These are phyloP conservation scores for Paramisgurnus dabryanus DNA, from an alignment of 2,113 vertebrate genomes.

Conservation along the genomic window DNA sequence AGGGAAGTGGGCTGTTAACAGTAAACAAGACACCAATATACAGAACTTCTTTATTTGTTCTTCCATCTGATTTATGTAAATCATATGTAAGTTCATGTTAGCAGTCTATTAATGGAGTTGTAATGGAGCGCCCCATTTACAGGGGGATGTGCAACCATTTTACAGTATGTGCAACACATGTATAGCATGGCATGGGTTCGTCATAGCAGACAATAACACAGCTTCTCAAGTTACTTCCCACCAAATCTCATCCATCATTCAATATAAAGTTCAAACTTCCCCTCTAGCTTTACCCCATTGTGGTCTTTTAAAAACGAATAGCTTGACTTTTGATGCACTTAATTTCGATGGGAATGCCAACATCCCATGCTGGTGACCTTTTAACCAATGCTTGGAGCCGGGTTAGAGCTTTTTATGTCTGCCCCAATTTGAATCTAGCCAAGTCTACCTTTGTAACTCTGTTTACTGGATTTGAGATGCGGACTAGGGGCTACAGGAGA, in stretches of 20 bases:
- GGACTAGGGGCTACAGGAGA: background rate
- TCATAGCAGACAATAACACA: slow-evolving; percentile 1
- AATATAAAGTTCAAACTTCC: background rate
- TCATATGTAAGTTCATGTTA: background rate
- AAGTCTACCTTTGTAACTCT: background rate
- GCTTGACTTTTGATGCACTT: background rate
- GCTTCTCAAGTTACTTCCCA: background rate
- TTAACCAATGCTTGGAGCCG: too few relatives aligned
- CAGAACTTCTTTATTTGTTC: background rate
- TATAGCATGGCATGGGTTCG: background rate
- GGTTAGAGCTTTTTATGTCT: too few relatives aligned
- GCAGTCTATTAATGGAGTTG: slow-evolving; percentile 20
- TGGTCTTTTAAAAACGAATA: background rate
- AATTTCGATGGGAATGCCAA: background rate
- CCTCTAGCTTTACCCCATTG: background rate
- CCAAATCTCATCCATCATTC: slow-evolving; percentile 13
- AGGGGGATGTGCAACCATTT: slow-evolving; percentile 5
- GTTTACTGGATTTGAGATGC: slow-evolving; percentile 18
- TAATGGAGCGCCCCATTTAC: slow-evolving; percentile 11
- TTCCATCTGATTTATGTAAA: background rate
- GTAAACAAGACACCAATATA: slow-evolving; percentile 13
- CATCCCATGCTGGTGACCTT: too few relatives aligned
- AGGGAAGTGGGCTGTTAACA: background rate
- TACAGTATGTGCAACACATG: slow-evolving; percentile 11
- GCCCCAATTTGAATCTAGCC: background rate